Evolutionary conservation across 2,888 invertebrate genomes (phyloP).

Genomic region (Protonemura montana): DNA sequence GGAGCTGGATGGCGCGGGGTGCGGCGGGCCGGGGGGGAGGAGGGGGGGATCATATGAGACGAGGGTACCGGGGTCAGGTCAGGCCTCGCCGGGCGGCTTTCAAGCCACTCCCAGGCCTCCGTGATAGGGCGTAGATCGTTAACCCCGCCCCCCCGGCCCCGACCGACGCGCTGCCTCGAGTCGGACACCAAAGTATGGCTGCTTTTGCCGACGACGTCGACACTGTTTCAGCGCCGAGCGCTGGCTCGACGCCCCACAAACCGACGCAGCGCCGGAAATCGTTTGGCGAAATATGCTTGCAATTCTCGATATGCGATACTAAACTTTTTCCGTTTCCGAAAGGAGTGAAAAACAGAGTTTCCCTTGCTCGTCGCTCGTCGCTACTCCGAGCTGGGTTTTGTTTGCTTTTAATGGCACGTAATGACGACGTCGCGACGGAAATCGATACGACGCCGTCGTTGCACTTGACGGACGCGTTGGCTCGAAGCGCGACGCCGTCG

Average conservation of each 20-base stretch:
- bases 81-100: slow-evolving; percentile 38
- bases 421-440: slow-evolving; percentile 32
- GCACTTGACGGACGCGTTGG: not conserved
- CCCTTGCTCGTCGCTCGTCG: not conserved
- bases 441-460: slow-evolving; percentile 21
- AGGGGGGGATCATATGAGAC: not conserved
- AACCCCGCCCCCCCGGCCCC: slow-evolving; percentile 44
- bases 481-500: no score
- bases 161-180: not conserved
- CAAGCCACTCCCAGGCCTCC: slow-evolving; percentile 44
- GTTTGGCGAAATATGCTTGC: not conserved
- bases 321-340: slow-evolving; percentile 33
- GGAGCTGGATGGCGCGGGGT: slow-evolving; percentile 13
- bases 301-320: not conserved
- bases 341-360: not conserved
- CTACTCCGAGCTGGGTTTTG: not conserved
- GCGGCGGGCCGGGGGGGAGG: not conserved
- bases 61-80: slow-evolving; percentile 19
- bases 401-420: slow-evolving; percentile 34
- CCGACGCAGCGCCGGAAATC: not conserved
- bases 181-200: slow-evolving; percentile 46
- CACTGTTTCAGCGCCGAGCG: not conserved
- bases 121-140: slow-evolving; percentile 45
- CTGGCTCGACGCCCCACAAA: no score
- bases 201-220: slow-evolving; percentile 25